A percentile compares a stretch with the other conserved stretches of the same genome.
Conservation (phyloP, 2,888 invertebrate genomes). For the Craniophora ligustri region DNA sequence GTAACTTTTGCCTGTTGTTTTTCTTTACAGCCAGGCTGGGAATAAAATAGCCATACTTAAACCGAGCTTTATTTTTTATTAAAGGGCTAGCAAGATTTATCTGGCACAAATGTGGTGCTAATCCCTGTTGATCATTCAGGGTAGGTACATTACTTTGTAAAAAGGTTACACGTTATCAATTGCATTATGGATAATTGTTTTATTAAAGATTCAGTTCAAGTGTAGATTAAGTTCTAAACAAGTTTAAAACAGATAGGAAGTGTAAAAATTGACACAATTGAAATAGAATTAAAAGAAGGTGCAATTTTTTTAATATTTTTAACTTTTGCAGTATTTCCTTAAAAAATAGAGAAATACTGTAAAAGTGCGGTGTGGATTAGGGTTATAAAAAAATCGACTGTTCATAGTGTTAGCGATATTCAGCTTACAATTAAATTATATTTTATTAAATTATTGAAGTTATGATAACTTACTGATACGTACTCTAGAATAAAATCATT, state of each 20-base stretch:
- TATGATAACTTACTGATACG: too few species aligned
- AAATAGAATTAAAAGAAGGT: too few species aligned
- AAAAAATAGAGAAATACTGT: too few species aligned
- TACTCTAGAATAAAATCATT: too few species aligned
- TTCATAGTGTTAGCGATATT: too few species aligned
- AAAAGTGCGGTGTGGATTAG: too few species aligned
- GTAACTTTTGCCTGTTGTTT: conserved; percentile 33
- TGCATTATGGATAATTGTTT: conserved; percentile 26
- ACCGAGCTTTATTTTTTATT: conserved; percentile 16
- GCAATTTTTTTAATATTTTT: too few species aligned
- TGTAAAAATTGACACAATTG: too few species aligned
- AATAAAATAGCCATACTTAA: conserved; percentile 14
- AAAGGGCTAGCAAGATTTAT: conserved; percentile 8
- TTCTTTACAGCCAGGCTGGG: conserved; percentile 25
- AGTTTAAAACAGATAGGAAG: not conserved
- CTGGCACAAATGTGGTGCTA: conserved; percentile 18
- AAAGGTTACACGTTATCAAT: conserved; percentile 34
- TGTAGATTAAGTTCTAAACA: not conserved
- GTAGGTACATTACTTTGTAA: conserved; percentile 19
- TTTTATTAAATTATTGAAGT: too few species aligned
- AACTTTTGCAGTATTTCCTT: too few species aligned
- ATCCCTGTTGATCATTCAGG: conserved; percentile 26
- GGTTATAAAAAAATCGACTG: too few species aligned
- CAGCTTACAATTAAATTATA: too few species aligned
- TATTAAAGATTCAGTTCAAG: conserved; percentile 18